Evolutionary conservation across 2,113 vertebrate genomes (phyloP).

Genomic region (Gadus chalcogrammus): DNA sequence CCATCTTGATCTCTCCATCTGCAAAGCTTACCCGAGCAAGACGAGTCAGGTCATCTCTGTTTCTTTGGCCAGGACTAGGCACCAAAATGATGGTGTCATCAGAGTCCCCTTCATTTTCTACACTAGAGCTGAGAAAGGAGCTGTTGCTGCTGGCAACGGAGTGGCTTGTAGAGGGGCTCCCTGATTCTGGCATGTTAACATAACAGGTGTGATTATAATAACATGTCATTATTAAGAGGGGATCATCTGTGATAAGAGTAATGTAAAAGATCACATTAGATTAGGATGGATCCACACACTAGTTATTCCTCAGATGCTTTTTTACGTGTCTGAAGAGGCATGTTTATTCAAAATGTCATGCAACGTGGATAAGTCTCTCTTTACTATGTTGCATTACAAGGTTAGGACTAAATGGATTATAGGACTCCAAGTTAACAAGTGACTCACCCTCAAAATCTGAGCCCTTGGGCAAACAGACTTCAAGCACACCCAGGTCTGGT

Average conservation of each 20-base stretch:
- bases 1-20: not conserved
- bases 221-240: too few species aligned
- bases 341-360: too few species aligned
- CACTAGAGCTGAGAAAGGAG: slow-evolving; percentile 17
- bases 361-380: too few species aligned
- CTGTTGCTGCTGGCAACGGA: slow-evolving; percentile 5
- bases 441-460: slow-evolving; percentile 16
- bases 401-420: not conserved
- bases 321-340: not conserved
- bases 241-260: not conserved
- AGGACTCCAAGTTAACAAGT: not conserved
- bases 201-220: too few species aligned
- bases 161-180: not conserved
- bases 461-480: slow-evolving; percentile 9
- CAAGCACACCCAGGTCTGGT: slow-evolving; percentile 19
- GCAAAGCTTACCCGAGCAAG: slow-evolving; percentile 16
- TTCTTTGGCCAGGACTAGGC: slow-evolving; percentile 11
- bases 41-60: not conserved
- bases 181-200: not conserved
- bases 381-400: not conserved
- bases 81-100: slow-evolving; percentile 24
- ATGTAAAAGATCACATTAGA: not conserved
- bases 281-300: not conserved
- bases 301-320: not conserved
- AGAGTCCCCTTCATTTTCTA: slow-evolving; percentile 14